phyloP scores from a whole-genome alignment of 2,797 vertebrate genomes.

The Eulemur albifrons region DNA sequence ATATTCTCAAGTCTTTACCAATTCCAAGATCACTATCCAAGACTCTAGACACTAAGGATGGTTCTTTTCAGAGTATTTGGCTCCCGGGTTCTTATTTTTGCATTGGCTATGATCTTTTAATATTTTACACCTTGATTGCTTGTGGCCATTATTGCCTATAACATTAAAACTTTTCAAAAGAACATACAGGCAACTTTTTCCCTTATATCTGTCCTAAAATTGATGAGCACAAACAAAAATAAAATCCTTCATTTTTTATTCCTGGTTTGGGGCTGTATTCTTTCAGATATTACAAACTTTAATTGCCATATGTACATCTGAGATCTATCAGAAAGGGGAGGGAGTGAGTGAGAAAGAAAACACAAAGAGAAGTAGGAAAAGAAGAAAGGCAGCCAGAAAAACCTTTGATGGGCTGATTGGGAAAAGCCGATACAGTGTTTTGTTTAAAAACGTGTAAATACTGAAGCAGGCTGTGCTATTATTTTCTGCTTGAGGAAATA shows the following conservation, averaged over 20 bases:
- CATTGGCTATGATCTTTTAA: neutral
- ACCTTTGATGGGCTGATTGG: neutral
- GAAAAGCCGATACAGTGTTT: neutral
- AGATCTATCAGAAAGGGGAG: neutral
- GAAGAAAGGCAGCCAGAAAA: neutral
- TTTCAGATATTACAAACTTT: neutral
- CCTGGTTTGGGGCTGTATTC: neutral
- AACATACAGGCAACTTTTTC: neutral
- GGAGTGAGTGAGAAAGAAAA: neutral
- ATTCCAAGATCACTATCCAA: neutral
- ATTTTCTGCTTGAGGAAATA: neutral
- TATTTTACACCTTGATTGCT: neutral
- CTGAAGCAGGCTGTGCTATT: neutral
- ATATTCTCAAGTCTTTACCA: neutral
- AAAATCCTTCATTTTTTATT: neutral
- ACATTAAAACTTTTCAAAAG: neutral
- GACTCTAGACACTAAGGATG: neutral
- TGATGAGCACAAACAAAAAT: neutral
- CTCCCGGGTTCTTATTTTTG: neutral
- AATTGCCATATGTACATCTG: neutral
- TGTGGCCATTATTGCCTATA: neutral
- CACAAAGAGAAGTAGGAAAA: neutral
- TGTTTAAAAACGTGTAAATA: neutral
- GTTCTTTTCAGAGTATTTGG: neutral
- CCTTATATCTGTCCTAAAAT: neutral